Base-by-base conservation (phyloP, 2,113 vertebrate species). In the Calidris pygmaea region DNA sequence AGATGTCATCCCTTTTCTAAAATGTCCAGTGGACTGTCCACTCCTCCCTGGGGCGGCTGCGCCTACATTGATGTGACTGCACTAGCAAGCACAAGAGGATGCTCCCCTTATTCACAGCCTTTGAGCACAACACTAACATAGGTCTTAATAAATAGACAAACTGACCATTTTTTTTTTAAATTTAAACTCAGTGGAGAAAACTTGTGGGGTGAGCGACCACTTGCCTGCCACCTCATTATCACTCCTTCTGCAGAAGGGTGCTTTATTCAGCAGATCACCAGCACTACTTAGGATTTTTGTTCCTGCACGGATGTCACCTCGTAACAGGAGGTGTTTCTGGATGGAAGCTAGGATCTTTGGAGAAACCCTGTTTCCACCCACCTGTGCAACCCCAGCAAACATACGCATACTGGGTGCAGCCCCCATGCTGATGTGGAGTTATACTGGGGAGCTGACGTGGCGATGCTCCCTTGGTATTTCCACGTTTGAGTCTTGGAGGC, bases 391-490 rank as follows among this genome's bases (percentile, higher is more conserved):
- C 81, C 68, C 56, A 55, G 32, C 21, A 86, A 71, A 32, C 16
- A 8, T 55, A 14, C 17, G 9, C 2, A 0, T 48, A 39, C 24
- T 1, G 8, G 26, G 20, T 47, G 35, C 34, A 60, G 34, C 18
- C 21, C 12, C 27, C 0, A 0, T 27, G 17, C 48, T 60, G 27
- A n/a, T 4, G 8, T 24, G 35, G 24, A 41, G n/a, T 45, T 66
- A 21, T 5, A 1, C 26, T 80, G 50, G 14, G 52, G n/a, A 83
- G n/a, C 37, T 66, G 59, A 23, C 1, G 1, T 30, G 32, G 32
- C 14, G 8, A 41, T 73, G 27, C 56, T 75, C 20, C 55, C 29
- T 59, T 68, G 26, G 15, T 37, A 5, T 74, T 92, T 34, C 70
- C 8, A 0, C n/a, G n/a, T 72, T 60, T 90, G 45, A 62, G 39